These are phyloP conservation scores for Pyralis farinalis DNA, from an alignment of 2,888 invertebrate genomes.

Conservation along the genomic window DNA sequence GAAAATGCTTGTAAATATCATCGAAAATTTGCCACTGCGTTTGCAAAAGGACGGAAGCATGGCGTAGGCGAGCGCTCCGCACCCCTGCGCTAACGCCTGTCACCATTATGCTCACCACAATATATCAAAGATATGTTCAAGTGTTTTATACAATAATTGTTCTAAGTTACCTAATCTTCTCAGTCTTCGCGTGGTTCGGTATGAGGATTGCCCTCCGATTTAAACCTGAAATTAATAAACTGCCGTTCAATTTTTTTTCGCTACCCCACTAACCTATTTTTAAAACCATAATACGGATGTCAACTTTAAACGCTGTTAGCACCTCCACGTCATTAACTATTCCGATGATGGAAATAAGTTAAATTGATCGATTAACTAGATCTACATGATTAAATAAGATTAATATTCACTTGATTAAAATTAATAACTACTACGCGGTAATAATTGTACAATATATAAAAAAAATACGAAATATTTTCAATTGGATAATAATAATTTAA, in stretches of 20 bases:
- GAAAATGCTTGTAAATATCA: conserved; percentile 3
- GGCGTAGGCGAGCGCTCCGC: not conserved
- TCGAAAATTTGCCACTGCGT: conserved; percentile 12
- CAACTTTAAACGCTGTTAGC: conserved; percentile 10
- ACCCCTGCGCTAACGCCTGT: not conserved
- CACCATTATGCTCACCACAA: not conserved
- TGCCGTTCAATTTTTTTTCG: conserved; percentile 37
- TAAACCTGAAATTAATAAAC: conserved; percentile 70
- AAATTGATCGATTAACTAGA: not conserved
- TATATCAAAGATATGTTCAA: conserved; percentile 13
- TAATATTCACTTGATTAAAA: not conserved
- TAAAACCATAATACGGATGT: conserved; percentile 9
- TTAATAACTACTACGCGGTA: not conserved
- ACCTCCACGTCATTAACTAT: not conserved
- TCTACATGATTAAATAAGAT: not conserved
- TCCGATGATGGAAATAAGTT: not conserved
- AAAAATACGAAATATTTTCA: not conserved
- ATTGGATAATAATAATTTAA: too few species aligned
- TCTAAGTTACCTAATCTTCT: conserved; percentile 41
- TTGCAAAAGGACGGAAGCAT: conserved; percentile 9
- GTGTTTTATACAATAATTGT: conserved; percentile 5
- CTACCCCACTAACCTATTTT: conserved; percentile 21
- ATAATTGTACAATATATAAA: not conserved
- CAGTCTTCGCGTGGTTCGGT: conserved; percentile 51
- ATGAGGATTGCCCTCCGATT: conserved; percentile 49